phyloP scores from a whole-genome alignment of 2,797 vertebrate species.

The Sebastes dallii region DNA sequence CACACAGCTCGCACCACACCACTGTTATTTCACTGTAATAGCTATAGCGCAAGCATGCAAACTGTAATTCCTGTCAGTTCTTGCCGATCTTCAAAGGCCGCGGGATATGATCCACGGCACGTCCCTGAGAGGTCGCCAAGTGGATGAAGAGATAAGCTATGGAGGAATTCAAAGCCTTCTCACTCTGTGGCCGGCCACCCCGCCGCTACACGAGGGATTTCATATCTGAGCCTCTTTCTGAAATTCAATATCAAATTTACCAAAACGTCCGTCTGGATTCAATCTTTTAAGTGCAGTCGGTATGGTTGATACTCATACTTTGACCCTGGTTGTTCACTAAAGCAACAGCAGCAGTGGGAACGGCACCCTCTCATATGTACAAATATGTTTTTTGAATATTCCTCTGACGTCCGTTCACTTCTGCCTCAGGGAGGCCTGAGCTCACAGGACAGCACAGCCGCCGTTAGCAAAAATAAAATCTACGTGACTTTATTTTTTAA shows the following conservation, averaged over 20 bases:
- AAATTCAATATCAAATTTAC: conserved; percentile 31
- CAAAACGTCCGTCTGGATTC: neutral
- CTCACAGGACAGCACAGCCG: conserved; percentile 25
- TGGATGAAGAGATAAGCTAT: conserved; percentile 69
- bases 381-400: conserved; percentile 51
- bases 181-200: conserved; percentile 35
- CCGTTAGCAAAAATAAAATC: conserved; percentile 37
- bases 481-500: conserved; percentile 39
- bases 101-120: conserved; percentile 50
- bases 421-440: conserved; percentile 39
- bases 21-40: conserved; percentile 24
- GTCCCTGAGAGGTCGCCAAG: conserved; percentile 62
- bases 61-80: conserved; percentile 53
- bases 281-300: neutral
- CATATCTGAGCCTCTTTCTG: conserved; percentile 46
- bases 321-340: conserved; percentile 40
- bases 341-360: conserved; percentile 26
- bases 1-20: conserved; percentile 2
- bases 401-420: conserved; percentile 41
- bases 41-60: conserved; percentile 22
- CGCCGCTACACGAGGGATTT: conserved; percentile 37
- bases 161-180: conserved; percentile 67
- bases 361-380: conserved; percentile 8
- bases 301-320: conserved; percentile 4
- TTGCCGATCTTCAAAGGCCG: conserved; percentile 54